Conservation (phyloP, 2,888 invertebrate genomes). For the Tipula unca region DNA sequence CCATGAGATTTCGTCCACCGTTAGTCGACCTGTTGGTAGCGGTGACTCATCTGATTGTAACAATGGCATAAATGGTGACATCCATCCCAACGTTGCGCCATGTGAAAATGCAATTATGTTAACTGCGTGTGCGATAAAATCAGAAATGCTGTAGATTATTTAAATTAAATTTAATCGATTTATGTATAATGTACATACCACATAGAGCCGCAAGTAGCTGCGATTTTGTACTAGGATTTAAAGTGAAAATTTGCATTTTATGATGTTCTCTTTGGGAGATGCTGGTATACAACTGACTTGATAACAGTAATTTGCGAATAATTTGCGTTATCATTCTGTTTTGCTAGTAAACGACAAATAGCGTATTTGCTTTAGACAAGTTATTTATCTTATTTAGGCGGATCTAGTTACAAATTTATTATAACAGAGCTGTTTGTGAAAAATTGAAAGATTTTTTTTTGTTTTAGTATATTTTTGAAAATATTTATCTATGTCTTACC, state of each 20-base stretch:
- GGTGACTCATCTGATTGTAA: slow-evolving; percentile 32
- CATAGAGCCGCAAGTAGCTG: slow-evolving; percentile 23
- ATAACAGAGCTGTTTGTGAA: background rate
- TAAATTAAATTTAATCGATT: background rate
- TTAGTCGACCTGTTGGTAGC: slow-evolving; percentile 33
- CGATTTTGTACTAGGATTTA: background rate
- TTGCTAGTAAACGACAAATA: background rate
- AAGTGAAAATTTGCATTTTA: background rate
- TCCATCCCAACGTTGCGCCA: slow-evolving; percentile 37
- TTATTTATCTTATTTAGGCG: background rate
- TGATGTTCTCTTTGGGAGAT: background rate
- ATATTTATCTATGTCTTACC: background rate
- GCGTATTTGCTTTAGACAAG: background rate
- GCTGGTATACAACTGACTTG: background rate
- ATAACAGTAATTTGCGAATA: background rate
- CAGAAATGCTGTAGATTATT: background rate
- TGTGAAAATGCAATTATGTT: slow-evolving; percentile 34
- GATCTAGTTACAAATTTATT: background rate
- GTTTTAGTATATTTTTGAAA: background rate
- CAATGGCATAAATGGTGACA: slow-evolving; percentile 36
- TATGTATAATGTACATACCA: slow-evolving; percentile 20
- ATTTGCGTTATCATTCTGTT: background rate
- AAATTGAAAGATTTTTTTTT: background rate
- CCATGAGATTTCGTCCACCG: slow-evolving; percentile 35
- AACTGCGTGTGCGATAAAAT: slow-evolving; percentile 27